Conservation (phyloP, 2,888 invertebrate genomes). For the Argynnis bischoffii region DNA sequence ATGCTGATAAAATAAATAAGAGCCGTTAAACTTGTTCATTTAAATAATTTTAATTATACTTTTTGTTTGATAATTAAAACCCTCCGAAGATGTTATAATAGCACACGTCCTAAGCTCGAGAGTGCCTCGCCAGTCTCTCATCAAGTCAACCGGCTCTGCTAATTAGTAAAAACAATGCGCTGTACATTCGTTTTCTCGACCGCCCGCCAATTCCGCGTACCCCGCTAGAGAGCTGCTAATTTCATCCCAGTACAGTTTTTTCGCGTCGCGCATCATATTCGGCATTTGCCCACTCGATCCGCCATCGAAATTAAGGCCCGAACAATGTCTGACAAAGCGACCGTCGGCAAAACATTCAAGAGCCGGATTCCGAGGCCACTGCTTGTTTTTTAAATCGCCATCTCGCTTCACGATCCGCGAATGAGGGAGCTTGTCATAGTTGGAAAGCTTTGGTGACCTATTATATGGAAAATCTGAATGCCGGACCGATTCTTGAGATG, state of each 20-base stretch:
- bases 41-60: conserved; percentile 26
- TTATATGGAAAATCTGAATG: conserved; percentile 77
- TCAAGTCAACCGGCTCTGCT: conserved; percentile 71
- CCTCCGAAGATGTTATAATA: conserved; percentile 12
- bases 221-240: conserved; percentile 81
- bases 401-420: conserved; percentile 74
- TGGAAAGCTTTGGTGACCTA: conserved; percentile 76
- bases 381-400: conserved; percentile 76
- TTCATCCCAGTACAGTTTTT: conserved; percentile 79
- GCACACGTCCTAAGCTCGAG: conserved; percentile 1
- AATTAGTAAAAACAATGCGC: conserved; percentile 81
- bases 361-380: conserved; percentile 76
- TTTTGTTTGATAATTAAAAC: conserved; percentile 9
- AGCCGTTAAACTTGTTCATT: conserved; percentile 19
- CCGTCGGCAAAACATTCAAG: conserved; percentile 79
- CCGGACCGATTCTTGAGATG: conserved; percentile 55
- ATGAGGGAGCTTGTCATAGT: conserved; percentile 80
- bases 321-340: conserved; percentile 82
- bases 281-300: conserved; percentile 80
- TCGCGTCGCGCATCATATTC: conserved; percentile 80
- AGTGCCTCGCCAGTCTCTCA: conserved; percentile 37
- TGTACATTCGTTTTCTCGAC: conserved; percentile 75
- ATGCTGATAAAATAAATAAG: conserved; percentile 7
- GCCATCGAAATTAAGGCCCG: conserved; percentile 80
- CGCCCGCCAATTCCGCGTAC: conserved; percentile 81